Evolutionary conservation across 1,140 invertebrate species (phyloP).

Genomic region (Caenorhabditis brenneri): DNA sequence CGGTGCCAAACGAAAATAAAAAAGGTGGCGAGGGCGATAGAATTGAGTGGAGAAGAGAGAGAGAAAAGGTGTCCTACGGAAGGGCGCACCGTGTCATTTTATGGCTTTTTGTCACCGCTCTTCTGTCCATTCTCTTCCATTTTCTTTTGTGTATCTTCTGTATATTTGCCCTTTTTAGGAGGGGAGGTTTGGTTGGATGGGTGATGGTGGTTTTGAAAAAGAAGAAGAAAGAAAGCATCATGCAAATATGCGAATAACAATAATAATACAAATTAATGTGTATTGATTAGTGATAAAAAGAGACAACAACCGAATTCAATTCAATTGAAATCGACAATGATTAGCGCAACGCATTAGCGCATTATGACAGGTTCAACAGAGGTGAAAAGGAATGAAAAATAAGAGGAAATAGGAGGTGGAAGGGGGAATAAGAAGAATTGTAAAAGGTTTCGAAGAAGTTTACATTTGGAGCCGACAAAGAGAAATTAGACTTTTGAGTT

Average conservation of each 20-base stretch:
- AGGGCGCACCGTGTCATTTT: constrained; percentile 32
- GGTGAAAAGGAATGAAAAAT: neutral
- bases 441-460: too few relatives aligned
- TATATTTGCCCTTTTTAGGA: constrained; percentile 40
- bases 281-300: constrained; percentile 38
- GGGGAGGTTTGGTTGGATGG: neutral
- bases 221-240: neutral
- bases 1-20: constrained; percentile 17
- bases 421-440: neutral
- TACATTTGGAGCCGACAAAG: neutral
- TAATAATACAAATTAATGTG: constrained; percentile 23
- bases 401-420: neutral
- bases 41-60: neutral
- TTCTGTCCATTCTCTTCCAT: neutral
- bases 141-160: neutral
- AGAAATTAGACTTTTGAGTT: neutral
- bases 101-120: constrained; percentile 34
- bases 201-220: too few relatives aligned
- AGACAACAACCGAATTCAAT: neutral
- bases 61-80: neutral
- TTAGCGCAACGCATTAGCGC: constrained; percentile 28
- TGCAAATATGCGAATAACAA: constrained; percentile 34
- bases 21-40: neutral
- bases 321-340: constrained; percentile 26
- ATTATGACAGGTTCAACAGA: constrained; percentile 32